These are phyloP conservation scores for Agriopis leucophaearia DNA, from an alignment of 2,888 invertebrate species.

Conservation along the genomic window DNA sequence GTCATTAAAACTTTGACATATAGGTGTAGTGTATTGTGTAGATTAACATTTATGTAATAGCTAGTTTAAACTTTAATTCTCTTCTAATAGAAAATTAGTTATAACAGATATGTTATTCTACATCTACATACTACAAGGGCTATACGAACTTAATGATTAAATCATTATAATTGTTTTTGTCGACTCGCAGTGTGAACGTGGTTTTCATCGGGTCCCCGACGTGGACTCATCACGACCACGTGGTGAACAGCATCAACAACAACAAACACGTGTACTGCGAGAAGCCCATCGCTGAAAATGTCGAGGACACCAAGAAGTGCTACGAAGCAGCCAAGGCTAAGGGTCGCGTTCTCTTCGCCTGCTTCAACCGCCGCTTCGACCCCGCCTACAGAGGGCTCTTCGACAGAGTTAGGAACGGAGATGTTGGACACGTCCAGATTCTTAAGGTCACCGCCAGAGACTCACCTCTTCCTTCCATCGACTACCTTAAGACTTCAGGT, in stretches of 20 bases:
- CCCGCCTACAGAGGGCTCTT: constrained; percentile 84
- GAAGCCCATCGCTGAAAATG: constrained; percentile 88
- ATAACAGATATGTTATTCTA: too few relatives aligned
- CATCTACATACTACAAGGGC: too few relatives aligned
- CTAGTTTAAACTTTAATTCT: too few relatives aligned
- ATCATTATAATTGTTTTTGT: neutral
- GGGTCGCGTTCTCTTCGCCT: constrained; percentile 86
- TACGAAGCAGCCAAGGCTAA: constrained; percentile 86
- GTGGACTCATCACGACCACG: constrained; percentile 85
- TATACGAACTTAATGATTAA: too few relatives aligned
- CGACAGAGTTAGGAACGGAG: constrained; percentile 82
- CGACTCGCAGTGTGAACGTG: constrained; percentile 52
- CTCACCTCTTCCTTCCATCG: constrained; percentile 88
- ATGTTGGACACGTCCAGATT: constrained; percentile 88
- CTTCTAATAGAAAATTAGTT: too few relatives aligned
- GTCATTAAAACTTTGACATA: too few relatives aligned
- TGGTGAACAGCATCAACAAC: constrained; percentile 80
- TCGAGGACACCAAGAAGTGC: constrained; percentile 83
- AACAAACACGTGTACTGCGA: constrained; percentile 90
- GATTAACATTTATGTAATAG: too few relatives aligned
- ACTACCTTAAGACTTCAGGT: constrained; percentile 88
- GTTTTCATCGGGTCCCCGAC: constrained; percentile 87
- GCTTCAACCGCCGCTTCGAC: constrained; percentile 90
- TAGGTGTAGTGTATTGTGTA: too few relatives aligned
- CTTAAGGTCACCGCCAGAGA: constrained; percentile 88